A percentile compares a stretch with the other conserved stretches of the same genome.
phyloP scores from a whole-genome alignment of 2,888 invertebrate species.

The Nephrotoma guestfalica region DNA sequence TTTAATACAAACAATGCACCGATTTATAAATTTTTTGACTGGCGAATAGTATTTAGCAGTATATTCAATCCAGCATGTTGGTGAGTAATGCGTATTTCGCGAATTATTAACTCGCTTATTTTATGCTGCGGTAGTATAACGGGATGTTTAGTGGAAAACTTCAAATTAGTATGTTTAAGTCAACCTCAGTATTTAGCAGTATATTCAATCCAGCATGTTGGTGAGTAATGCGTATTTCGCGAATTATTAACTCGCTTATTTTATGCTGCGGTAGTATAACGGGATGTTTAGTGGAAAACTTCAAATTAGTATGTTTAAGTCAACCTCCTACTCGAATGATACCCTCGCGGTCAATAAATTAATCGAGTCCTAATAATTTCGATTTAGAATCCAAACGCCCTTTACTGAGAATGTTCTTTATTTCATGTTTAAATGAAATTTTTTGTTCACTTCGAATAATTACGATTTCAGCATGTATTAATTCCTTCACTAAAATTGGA shows the following conservation, averaged over 20 bases:
- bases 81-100: not conserved
- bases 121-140: too few species aligned
- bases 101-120: not conserved
- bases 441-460: not conserved
- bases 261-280: not conserved
- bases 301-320: not conserved
- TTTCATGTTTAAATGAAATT: not conserved
- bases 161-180: too few species aligned
- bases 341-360: not conserved
- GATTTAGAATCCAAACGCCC: not conserved
- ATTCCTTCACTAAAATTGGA: not conserved
- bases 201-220: too few species aligned
- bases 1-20: not conserved
- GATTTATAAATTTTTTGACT: not conserved
- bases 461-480: not conserved
- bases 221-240: too few species aligned
- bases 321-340: not conserved
- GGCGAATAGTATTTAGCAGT: not conserved
- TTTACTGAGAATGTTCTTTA: not conserved
- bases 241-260: too few species aligned
- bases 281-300: not conserved
- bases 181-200: too few species aligned
- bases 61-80: not conserved
- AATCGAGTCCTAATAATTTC: not conserved
- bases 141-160: too few species aligned